These are phyloP conservation scores for Arctocebus calabarensis DNA, from an alignment of 2,797 vertebrate genomes.

Conservation along the genomic window DNA sequence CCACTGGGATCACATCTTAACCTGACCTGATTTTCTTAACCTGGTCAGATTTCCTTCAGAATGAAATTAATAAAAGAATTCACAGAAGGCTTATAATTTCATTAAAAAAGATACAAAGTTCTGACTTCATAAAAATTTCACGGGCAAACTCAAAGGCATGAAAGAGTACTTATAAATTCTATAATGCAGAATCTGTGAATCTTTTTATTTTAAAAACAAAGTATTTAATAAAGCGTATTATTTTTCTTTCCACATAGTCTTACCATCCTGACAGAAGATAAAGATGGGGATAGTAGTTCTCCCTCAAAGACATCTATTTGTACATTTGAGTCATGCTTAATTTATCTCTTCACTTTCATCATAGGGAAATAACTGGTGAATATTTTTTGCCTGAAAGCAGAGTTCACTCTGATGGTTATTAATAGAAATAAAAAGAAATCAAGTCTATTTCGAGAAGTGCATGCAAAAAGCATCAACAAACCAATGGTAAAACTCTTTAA, in stretches of 20 bases:
- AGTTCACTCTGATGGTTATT: slow-evolving; percentile 20
- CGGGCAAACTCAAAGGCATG: slow-evolving; percentile 41
- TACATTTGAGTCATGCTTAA: background rate
- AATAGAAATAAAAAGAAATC: slow-evolving; percentile 44
- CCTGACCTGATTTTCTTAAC: slow-evolving; percentile 75
- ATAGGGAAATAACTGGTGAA: background rate
- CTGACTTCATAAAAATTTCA: slow-evolving; percentile 73
- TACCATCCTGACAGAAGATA: background rate
- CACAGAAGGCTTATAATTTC: slow-evolving; percentile 78
- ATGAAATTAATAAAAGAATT: slow-evolving; percentile 79
- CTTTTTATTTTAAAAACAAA: slow-evolving; percentile 51
- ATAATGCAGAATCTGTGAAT: slow-evolving; percentile 40
- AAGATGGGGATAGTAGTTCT: background rate
- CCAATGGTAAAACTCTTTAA: background rate
- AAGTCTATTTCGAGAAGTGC: background rate
- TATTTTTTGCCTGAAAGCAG: slow-evolving; percentile 62
- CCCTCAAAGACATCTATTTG: slow-evolving; percentile 20
- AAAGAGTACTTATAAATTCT: slow-evolving; percentile 34
- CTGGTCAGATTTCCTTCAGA: slow-evolving; percentile 73
- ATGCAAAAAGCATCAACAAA: slow-evolving; percentile 14
- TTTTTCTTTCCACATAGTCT: slow-evolving; percentile 41
- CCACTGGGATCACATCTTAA: slow-evolving; percentile 42
- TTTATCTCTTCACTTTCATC: slow-evolving; percentile 55
- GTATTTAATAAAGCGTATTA: slow-evolving; percentile 51
- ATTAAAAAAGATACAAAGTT: slow-evolving; percentile 79